A percentile compares a stretch with the other conserved stretches of the same genome.
phyloP scores from a whole-genome alignment of 2,888 invertebrate genomes.

The Doris montereyensis region DNA sequence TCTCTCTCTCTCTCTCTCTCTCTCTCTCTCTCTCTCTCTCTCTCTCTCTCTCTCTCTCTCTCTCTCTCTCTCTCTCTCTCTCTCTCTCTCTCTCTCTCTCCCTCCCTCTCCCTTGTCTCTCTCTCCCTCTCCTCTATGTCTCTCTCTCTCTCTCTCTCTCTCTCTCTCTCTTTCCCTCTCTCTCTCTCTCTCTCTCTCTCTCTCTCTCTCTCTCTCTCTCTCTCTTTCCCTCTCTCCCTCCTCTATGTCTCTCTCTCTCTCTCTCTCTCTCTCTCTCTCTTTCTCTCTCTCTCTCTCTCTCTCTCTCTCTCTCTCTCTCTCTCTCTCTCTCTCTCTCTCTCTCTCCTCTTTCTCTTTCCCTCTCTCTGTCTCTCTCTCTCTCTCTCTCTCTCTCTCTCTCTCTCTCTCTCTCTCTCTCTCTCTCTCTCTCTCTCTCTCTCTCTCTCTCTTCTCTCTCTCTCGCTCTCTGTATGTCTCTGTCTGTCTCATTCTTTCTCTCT shows the following conservation, averaged over 20 bases:
- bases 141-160: background rate
- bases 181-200: background rate
- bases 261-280: too few relatives aligned
- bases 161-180: background rate
- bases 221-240: background rate
- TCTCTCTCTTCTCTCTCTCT: too few relatives aligned
- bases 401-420: background rate
- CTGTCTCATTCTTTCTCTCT: too few relatives aligned
- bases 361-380: too few relatives aligned
- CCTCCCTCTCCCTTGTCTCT: too few relatives aligned
- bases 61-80: too few relatives aligned
- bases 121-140: too few relatives aligned
- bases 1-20: background rate
- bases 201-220: background rate
- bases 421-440: background rate
- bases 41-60: background rate
- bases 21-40: background rate
- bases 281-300: too few relatives aligned
- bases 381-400: background rate
- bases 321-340: too few relatives aligned
- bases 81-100: too few relatives aligned
- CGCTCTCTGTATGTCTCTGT: too few relatives aligned
- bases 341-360: too few relatives aligned
- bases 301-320: background rate
- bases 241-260: background rate